These are phyloP conservation scores for Willowsia nigromaculata DNA, from an alignment of 2,888 invertebrate species.

Conservation along the genomic window DNA sequence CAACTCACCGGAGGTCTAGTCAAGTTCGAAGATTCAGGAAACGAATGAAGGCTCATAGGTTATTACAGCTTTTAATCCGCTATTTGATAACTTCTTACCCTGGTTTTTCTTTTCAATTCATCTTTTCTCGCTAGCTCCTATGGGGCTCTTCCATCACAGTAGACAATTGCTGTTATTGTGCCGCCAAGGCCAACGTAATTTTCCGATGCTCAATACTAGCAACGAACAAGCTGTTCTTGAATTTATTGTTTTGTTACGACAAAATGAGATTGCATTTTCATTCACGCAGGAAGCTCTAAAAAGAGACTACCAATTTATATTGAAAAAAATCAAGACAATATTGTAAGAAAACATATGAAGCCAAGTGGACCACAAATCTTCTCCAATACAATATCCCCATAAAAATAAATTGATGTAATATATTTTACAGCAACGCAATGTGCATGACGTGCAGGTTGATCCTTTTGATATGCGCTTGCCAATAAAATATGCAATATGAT, in stretches of 20 bases:
- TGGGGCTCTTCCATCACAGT: neutral
- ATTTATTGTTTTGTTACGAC: neutral
- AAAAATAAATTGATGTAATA: neutral
- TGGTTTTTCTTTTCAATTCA: neutral
- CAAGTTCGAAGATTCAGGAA: constrained; percentile 64
- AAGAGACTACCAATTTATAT: no score
- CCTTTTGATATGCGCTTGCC: neutral
- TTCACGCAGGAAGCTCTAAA: no score
- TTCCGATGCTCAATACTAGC: neutral
- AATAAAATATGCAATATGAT: constrained; percentile 12
- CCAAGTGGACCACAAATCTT: neutral
- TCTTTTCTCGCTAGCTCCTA: neutral
- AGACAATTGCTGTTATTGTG: neutral
- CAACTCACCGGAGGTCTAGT: constrained; percentile 65
- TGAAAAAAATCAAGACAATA: no score
- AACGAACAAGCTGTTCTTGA: neutral
- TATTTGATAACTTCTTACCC: constrained; percentile 39
- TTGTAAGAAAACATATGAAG: neutral
- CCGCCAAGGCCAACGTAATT: neutral
- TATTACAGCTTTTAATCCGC: constrained; percentile 50
- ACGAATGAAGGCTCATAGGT: constrained; percentile 71
- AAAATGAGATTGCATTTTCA: neutral
- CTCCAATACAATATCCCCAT: neutral
- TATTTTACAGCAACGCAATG: neutral
- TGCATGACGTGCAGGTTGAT: neutral